Conservation (phyloP, 2,888 invertebrate genomes). For the Andrena flavipes region DNA sequence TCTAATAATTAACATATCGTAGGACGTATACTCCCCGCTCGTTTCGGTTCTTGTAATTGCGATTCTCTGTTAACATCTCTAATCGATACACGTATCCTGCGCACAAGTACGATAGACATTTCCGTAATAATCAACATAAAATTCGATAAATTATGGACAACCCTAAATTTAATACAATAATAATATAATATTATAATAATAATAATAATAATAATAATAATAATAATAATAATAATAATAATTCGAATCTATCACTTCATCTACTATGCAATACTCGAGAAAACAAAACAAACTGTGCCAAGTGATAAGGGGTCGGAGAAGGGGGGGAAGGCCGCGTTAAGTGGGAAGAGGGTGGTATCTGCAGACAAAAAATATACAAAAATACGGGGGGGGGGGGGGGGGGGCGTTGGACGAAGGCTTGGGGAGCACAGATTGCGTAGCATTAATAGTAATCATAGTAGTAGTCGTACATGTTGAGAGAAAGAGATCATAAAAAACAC, state of each 20-base stretch:
- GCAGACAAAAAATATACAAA: constrained; percentile 72
- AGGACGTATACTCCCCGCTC: not conserved
- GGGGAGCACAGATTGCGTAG: constrained; percentile 80
- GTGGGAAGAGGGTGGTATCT: constrained; percentile 23
- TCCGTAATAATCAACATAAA: constrained; percentile 66
- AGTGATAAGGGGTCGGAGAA: constrained; percentile 18
- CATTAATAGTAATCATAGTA: constrained; percentile 82
- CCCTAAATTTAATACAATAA: constrained; percentile 78
- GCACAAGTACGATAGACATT: constrained; percentile 60
- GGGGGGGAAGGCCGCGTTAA: constrained; percentile 27
- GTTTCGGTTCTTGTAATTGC: constrained; percentile 11
- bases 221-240: constrained; percentile 70
- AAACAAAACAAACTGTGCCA: constrained; percentile 75
- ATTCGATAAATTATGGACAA: constrained; percentile 83
- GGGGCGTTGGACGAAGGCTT: not conserved
- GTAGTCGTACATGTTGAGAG: constrained; percentile 82
- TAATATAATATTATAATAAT: constrained; percentile 66
- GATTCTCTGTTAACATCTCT: constrained; percentile 44
- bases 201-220: constrained; percentile 64
- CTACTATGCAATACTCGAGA: constrained; percentile 73
- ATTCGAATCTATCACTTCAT: constrained; percentile 75
- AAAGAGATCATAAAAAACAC: constrained; percentile 85
- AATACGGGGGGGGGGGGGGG: constrained; percentile 50
- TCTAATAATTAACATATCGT: constrained; percentile 25
- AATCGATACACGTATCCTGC: constrained; percentile 52